Base-by-base conservation (phyloP, 2,888 invertebrate genomes). In the Cheilosia vernalis region DNA sequence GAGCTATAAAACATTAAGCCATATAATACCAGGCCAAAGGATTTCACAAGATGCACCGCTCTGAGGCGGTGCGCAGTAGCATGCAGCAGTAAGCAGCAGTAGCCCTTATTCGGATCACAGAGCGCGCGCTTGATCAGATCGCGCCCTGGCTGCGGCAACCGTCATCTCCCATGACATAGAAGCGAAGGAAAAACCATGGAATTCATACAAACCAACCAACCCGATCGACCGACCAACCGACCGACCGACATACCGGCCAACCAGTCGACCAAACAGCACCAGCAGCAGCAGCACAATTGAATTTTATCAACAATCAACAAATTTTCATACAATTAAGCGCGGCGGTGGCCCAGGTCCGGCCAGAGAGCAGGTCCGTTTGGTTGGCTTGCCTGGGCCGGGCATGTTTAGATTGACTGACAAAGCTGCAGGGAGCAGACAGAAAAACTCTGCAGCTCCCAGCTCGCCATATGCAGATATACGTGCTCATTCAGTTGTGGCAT, bases 221-320 rank as follows among this genome's bases (percentile, higher is more conserved):
- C 80, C 80, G 80, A 77, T 72, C 85, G 76, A 51, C 21, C 21
- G 21, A 21, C 61, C 66, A 56, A 67, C 76, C 76, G 66, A 21
- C 61, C 66, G 61, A 67, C 76, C 76, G 66, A 72, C 81, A 81
- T 81, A 81, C 69, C 86, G 69, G 56, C 40, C 77, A 56, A 63
- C 73, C 81, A 81, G 72, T 86, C 72, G 81, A 86, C 85, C 80
- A 63, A 40, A 19, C 47, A 42, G 7, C 37, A 56, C 33, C 63
- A 47, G 49, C 21, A 63, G 13, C 69, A 40, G 67, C 77, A 81
- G 70, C 72, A 88, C 87, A 88, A 88, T 87, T 85, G 88, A 87
- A 88, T 87, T 87, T 88, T 87, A 88, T 88, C 88, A 88, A 88
- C 87, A 88, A 88, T 88, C 88, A 88, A 88, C 87, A 88, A 88